phyloP scores from a whole-genome alignment of 2,797 vertebrate genomes.

The Meda fulgida region DNA sequence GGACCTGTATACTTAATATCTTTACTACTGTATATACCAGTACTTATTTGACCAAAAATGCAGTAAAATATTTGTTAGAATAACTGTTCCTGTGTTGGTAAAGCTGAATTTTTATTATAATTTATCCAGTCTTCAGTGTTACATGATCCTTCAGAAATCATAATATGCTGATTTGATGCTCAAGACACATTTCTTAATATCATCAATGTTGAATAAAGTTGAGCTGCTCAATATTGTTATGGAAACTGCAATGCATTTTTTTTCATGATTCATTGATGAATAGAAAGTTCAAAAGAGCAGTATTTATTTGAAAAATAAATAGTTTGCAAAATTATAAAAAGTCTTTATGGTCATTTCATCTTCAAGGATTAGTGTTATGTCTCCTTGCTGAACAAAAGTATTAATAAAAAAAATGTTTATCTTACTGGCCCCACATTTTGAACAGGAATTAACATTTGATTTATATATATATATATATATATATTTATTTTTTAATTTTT shows the following conservation, averaged over 20 bases:
- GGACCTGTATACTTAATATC: too few species aligned
- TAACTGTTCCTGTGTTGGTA: neutral
- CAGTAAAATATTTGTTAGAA: neutral
- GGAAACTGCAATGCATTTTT: neutral
- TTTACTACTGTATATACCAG: too few species aligned
- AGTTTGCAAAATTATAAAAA: neutral
- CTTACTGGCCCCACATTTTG: neutral
- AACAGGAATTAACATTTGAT: neutral
- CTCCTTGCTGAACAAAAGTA: neutral
- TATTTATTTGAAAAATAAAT: neutral
- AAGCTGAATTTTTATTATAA: neutral
- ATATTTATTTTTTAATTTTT: too few species aligned
- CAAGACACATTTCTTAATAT: neutral
- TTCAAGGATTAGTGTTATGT: too few species aligned
- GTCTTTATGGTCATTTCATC: neutral
- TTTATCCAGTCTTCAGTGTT: neutral
- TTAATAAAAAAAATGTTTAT: neutral
- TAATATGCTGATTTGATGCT: neutral
- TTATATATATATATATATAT: too few species aligned
- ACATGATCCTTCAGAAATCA: neutral
- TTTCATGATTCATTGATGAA: neutral
- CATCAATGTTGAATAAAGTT: neutral
- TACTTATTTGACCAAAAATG: neutral
- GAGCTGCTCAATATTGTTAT: neutral
- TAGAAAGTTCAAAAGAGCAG: neutral